These are phyloP conservation scores for Andrena fulva DNA, from an alignment of 2,888 invertebrate species.

Conservation along the genomic window DNA sequence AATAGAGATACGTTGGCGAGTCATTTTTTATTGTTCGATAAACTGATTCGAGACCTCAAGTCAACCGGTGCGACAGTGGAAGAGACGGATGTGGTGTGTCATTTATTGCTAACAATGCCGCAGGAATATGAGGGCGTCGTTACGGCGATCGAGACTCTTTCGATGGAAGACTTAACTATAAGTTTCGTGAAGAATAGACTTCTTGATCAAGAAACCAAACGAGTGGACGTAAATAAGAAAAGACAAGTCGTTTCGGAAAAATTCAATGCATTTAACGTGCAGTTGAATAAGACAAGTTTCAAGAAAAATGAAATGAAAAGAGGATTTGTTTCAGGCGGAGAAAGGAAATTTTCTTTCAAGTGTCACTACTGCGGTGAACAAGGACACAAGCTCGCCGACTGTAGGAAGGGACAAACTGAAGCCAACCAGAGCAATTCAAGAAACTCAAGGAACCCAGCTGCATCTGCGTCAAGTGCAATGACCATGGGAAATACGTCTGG, in stretches of 20 bases:
- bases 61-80: conserved; percentile 12
- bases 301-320: neutral
- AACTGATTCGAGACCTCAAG: conserved; percentile 2
- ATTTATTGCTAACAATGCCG: conserved; percentile 5
- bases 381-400: neutral
- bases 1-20: neutral
- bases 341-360: neutral
- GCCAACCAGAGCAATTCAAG: neutral
- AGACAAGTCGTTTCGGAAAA: neutral
- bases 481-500: neutral
- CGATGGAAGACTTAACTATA: neutral
- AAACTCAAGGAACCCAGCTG: neutral
- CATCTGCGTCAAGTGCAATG: neutral
- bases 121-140: neutral
- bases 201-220: conserved; percentile 13
- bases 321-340: neutral
- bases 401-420: neutral
- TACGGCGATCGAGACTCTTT: conserved; percentile 1
- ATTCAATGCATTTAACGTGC: neutral
- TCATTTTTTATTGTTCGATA: conserved; percentile 17
- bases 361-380: conserved; percentile 2
- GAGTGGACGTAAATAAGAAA: neutral
- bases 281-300: neutral
- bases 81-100: neutral
- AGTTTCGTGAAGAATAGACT: conserved; percentile 8